Evolutionary conservation across 2,113 vertebrate species (phyloP), one percentile per base, ranked within the genome.

Genomic region (Malurus elegans): DNA sequence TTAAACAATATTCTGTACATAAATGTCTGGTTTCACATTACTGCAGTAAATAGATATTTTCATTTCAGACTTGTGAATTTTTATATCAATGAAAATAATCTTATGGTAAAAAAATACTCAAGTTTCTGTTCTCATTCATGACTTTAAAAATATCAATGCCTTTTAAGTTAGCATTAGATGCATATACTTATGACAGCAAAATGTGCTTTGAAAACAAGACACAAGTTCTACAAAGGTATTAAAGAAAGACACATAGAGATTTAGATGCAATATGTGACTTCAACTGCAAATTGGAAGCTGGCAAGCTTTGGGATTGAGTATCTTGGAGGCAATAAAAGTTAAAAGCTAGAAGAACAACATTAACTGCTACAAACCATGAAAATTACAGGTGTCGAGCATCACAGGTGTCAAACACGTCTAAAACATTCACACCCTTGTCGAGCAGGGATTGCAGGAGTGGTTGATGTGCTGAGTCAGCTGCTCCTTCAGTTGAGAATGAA

Each of bases 21-120:
- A 57, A 86, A 40, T 57, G 4, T 45, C 51, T 76, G 8, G 1
- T 64, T 79, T 74, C 15, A 53, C 79, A 86, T 86, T 19, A 10
- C 8, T 54, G 61, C 15, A n/a, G 18, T 61, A 48, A 56, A 54
- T 5, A 73, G 16, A 8, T 83, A 38, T 36, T 81, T 93, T 79
- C 26, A 42, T 60, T 79, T 67, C 71, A 61, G 48, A 56, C 23
- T 40, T 82, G 10, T 72, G 70, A 93, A 87, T 62, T 87, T 38
- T 29, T 71, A 32, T 54, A 65, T n/a, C 64, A 34, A 47, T 87
- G 24, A 54, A 80, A 75, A 50, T 26, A 51, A 42, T 70, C 2
- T 7, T 28, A 26, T 9, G 4, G 14, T 72, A 42, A 42, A 51
- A 51, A 73, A 14, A 0, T 3, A 6, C 11, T 79, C 2, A 13